A percentile compares a stretch with the other conserved stretches of the same genome.
Evolutionary conservation across 2,113 vertebrate species (phyloP).

Genomic region (human): DNA sequence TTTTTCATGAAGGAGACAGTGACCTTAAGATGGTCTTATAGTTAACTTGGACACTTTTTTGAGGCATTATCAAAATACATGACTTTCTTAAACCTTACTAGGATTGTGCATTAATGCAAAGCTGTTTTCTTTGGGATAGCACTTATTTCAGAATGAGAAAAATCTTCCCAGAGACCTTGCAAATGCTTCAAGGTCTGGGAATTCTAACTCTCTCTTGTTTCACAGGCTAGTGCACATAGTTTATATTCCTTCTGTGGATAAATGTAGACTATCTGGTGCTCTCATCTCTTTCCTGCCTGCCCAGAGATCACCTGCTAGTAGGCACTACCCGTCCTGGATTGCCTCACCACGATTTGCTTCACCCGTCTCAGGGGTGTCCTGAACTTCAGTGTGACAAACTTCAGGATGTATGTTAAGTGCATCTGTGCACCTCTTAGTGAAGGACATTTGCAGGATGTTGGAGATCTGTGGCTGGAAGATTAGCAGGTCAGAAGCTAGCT

Average conservation of each 20-base stretch:
- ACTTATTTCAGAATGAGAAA: constrained; percentile 3
- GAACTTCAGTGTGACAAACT: not conserved
- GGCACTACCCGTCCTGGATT: not conserved
- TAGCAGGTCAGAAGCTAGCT: not conserved
- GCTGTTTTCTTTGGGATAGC: not conserved
- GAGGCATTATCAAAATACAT: not conserved
- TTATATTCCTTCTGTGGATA: not conserved
- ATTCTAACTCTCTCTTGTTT: not conserved
- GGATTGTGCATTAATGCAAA: not conserved
- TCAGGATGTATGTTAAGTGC: not conserved
- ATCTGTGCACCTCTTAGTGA: not conserved
- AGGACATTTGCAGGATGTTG: not conserved
- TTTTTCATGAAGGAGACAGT: not conserved
- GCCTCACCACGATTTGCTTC: not conserved
- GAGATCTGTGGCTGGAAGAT: not conserved
- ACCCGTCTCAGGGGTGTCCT: not conserved
- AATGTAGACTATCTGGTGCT: not conserved
- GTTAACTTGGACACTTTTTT: not conserved
- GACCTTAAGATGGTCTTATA: not conserved
- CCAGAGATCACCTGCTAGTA: not conserved
- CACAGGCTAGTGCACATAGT: accelerated
- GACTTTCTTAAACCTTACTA: not conserved
- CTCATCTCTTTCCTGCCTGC: not conserved
- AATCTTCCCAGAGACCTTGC: not conserved
- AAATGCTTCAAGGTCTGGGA: not conserved